Base-by-base conservation (phyloP, 2,113 vertebrate species). In the Xiphias gladius region DNA sequence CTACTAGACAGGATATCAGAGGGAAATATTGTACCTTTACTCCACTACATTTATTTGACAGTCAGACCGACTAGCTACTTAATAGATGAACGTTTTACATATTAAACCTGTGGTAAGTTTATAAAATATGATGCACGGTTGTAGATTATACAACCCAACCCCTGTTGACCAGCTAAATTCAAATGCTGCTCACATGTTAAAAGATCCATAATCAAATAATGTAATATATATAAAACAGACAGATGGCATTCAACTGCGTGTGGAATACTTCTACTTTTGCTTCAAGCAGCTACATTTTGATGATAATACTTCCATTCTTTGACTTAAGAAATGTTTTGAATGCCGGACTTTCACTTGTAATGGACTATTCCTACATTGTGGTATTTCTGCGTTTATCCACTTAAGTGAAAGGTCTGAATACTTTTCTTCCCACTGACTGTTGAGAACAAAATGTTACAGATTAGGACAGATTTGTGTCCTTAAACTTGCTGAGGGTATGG, bases 121-220 rank as follows among this genome's bases (percentile, higher is more conserved):
- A 24, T 32, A 63, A 37, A 16, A 61, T 46, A 41, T 28, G 28
- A 70, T 26, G 54, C 2, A 1, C 35, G 9, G 10, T 35, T 55
- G 11, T 32, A 37, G 28, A 41, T 28, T 9, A 30, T 39, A 22
- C 2, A 37, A 16, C 8, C 12, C 28, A 37, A 10, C 13, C 46
- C 20, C 5, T 14, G 14, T 39, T 22, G 2, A 65, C 11, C n/a
- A 39, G 43, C 43, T n/a, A 26, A 43, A 65, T 71, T 65, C 32
- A 59, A 67, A 28, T 54, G 14, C 12, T 64, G 43, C 55, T 52
- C 16, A 71, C n/a, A 55, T 22, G 1, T n/a, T 16, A 32, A 79
- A 70, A 52, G 61, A 10, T 72, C 39, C 19, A 24, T 10, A 37
- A 17, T 55, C 24, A 73, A 58, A 48, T 35, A 32, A 52, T 77